Evolutionary conservation across 2,888 invertebrate genomes (phyloP).

Genomic region (Thyatira batis): DNA sequence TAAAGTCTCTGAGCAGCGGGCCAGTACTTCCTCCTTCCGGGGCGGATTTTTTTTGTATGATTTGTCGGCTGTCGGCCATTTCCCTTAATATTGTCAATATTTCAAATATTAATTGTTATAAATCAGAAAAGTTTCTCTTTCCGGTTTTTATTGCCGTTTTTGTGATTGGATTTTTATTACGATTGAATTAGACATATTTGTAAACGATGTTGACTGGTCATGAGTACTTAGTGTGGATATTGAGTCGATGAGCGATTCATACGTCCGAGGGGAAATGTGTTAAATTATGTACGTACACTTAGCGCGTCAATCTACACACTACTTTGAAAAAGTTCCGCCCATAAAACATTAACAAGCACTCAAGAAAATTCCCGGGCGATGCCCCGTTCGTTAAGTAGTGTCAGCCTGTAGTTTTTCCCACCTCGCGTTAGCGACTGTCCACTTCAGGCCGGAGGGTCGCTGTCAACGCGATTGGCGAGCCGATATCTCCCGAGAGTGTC

Average conservation of each 20-base stretch:
- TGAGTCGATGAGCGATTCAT: constrained; percentile 55
- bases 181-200: constrained; percentile 55
- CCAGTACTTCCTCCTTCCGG: constrained; percentile 80
- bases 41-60: constrained; percentile 75
- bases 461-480: constrained; percentile 78
- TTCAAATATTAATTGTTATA: constrained; percentile 82
- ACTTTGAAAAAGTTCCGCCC: constrained; percentile 80
- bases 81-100: constrained; percentile 82
- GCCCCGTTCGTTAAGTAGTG: constrained; percentile 79
- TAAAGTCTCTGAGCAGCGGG: constrained; percentile 79
- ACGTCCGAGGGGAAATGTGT: constrained; percentile 66
- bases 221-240: constrained; percentile 43
- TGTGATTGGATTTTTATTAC: constrained; percentile 71
- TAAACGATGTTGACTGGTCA: constrained; percentile 26
- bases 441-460: constrained; percentile 67
- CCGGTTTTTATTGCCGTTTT: constrained; percentile 62
- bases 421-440: constrained; percentile 64
- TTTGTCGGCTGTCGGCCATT: constrained; percentile 79
- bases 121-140: constrained; percentile 74
- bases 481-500: constrained; percentile 77
- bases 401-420: constrained; percentile 81
- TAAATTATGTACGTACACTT: constrained; percentile 81
- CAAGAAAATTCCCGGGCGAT: constrained; percentile 77
- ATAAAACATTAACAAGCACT: constrained; percentile 83
- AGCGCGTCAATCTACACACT: constrained; percentile 78